phyloP scores from a whole-genome alignment of 2,113 vertebrate species.

The Sander lucioperca region DNA sequence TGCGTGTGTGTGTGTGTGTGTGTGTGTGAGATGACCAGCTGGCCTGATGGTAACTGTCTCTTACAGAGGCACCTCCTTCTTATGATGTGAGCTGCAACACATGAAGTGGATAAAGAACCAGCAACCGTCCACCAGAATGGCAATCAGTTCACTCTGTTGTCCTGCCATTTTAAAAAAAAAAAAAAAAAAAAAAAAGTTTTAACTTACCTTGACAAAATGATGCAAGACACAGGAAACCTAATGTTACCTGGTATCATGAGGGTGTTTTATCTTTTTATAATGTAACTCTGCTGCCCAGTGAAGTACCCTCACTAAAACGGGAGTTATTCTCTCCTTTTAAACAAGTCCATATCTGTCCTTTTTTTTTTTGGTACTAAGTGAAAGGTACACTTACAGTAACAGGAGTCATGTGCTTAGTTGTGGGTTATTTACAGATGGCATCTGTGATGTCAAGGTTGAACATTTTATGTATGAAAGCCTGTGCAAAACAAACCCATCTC shows the following conservation, averaged over 20 bases:
- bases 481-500: not conserved
- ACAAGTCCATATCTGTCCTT: not conserved
- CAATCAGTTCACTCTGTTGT: not conserved
- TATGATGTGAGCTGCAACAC: slow-evolving; percentile 93
- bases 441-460: slow-evolving; percentile 56
- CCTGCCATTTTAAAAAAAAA: not conserved
- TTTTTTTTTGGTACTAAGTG: slow-evolving; percentile 31
- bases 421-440: slow-evolving; percentile 26
- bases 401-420: slow-evolving; percentile 25
- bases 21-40: too few relatives aligned
- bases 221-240: too few relatives aligned
- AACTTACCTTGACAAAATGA: not conserved
- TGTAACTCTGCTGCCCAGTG: slow-evolving; percentile 1
- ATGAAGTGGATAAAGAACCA: slow-evolving; percentile 57
- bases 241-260: not conserved
- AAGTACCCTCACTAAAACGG: not conserved
- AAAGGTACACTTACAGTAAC: not conserved
- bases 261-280: not conserved
- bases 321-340: not conserved
- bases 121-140: not conserved
- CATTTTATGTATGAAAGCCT: not conserved
- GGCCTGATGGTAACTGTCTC: slow-evolving; percentile 9
- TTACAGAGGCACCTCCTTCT: slow-evolving; percentile 91
- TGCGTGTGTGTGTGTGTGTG: too few relatives aligned
- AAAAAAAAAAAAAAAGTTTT: too few relatives aligned